Evolutionary conservation across 23 tunicate genomes (phyloP).

Genomic region (Ciona savignyi): DNA sequence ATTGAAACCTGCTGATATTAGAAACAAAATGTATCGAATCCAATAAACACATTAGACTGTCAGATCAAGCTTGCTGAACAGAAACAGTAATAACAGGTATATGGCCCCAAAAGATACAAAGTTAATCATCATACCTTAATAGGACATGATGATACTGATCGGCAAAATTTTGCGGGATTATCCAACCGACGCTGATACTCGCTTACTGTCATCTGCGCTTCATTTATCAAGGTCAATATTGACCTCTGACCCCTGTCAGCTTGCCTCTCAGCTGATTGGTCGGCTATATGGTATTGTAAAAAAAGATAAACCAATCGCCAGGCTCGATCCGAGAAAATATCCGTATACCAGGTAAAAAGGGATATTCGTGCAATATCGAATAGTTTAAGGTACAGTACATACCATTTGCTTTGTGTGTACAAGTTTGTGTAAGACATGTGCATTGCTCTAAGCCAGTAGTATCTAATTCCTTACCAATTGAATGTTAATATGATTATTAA

Average conservation of each 20-base stretch:
- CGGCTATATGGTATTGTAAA: constrained; percentile 60
- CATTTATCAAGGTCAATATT: constrained; percentile 52
- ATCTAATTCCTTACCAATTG: too few relatives aligned
- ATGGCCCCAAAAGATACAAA: neutral
- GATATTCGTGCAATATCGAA: neutral
- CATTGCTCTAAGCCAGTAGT: too few relatives aligned
- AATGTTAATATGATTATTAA: too few relatives aligned
- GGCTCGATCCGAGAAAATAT: constrained; percentile 82
- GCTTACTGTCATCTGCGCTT: constrained; percentile 49
- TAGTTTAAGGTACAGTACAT: neutral
- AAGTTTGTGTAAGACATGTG: too few relatives aligned
- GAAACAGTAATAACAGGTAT: too few relatives aligned
- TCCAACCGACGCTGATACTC: constrained; percentile 54
- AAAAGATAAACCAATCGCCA: constrained; percentile 78
- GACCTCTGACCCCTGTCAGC: constrained; percentile 44
- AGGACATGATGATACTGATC: constrained; percentile 43
- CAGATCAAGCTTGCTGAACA: too few relatives aligned
- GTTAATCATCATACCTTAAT: neutral
- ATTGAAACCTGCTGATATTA: too few relatives aligned
- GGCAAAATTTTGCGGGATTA: constrained; percentile 5
- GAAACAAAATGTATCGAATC: too few relatives aligned
- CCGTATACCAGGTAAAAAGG: constrained; percentile 59
- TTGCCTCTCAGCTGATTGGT: constrained; percentile 68
- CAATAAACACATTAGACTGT: too few relatives aligned
- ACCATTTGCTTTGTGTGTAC: neutral